Conservation (phyloP, 2,797 vertebrate species). For the Clarias pachynema region DNA sequence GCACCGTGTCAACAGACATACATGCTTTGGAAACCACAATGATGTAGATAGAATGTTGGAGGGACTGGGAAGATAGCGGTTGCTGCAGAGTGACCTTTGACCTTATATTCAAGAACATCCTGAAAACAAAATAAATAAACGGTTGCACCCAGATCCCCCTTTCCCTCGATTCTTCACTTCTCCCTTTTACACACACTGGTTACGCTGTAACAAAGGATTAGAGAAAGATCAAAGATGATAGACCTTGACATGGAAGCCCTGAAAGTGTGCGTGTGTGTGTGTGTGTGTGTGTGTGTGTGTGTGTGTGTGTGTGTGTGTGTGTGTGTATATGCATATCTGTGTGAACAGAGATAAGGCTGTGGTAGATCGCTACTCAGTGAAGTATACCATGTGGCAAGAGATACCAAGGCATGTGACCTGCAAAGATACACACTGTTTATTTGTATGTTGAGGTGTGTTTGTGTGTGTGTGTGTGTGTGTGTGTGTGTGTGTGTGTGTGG, state of each 20-base stretch:
- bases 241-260: constrained; percentile 43
- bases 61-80: constrained; percentile 56
- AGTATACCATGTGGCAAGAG: constrained; percentile 46
- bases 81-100: constrained; percentile 54
- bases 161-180: constrained; percentile 7
- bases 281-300: constrained; percentile 21
- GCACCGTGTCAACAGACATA: constrained; percentile 39
- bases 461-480: constrained; percentile 28
- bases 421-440: constrained; percentile 47
- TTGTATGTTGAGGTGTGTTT: constrained; percentile 29
- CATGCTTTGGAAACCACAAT: constrained; percentile 44
- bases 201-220: constrained; percentile 33
- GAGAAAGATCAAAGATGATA: constrained; percentile 38
- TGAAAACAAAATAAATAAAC: constrained; percentile 29
- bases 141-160: constrained; percentile 7
- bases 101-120: constrained; percentile 39
- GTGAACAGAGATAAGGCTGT: constrained; percentile 41
- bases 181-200: constrained; percentile 39
- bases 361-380: constrained; percentile 33
- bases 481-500: constrained; percentile 26
- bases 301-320: constrained; percentile 19
- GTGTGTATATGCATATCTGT: constrained; percentile 23
- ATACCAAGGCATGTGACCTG: constrained; percentile 44
- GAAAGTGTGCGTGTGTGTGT: constrained; percentile 5
- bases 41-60: constrained; percentile 26